Base-by-base conservation (phyloP, 37 sponge, comb jelly and placozoan species). In the Cliona cf. orientalis region DNA sequence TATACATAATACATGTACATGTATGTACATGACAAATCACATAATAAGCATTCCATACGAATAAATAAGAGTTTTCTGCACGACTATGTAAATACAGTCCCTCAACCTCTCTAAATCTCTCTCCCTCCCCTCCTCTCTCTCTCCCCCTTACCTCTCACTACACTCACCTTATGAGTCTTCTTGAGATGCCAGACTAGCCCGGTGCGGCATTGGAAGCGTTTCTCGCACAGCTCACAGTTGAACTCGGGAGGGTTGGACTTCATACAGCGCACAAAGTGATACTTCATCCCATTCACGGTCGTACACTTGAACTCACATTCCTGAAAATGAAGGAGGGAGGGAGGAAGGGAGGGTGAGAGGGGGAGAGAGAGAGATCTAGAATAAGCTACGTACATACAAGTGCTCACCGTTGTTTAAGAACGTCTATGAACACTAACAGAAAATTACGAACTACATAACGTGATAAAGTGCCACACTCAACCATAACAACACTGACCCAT, bases 171-270 rank as follows among this genome's bases (percentile, higher is more conserved):
- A 45, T 87, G 87, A 12, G 66, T 33, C 26, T 87, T 87, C 67
- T 87, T 87, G 28, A 87, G 81, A 28, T 87, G 87, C 87, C 87
- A 87, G 75, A 87, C 81, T 29, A 87, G 81, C 26, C 87, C 87
- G 33, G 87, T 75, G n/a, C 87, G 74, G 58, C 87, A 87, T 39
- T 80, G 81, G 39, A 87, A 87, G 57, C 28, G 67, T 58, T 76
- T 80, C 36, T 36, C 43, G 67, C 87, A 87, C 59, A 87, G 37
- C 43, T 69, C 74, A 74, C 87, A 87, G 56, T 80, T 73, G 81
- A 87, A 87, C 75, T 80, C 76, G 1, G 87, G 87, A 2, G 74
- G 72, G 57, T 72, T 46, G 42, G 41, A 49, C 75, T 87, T 87
- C 72, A 46, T 39, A 59, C 87, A 87, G 67, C 87, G 74, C 2